Conservation (phyloP, 2,888 invertebrate species). For the Oscheius myriophilus region DNA sequence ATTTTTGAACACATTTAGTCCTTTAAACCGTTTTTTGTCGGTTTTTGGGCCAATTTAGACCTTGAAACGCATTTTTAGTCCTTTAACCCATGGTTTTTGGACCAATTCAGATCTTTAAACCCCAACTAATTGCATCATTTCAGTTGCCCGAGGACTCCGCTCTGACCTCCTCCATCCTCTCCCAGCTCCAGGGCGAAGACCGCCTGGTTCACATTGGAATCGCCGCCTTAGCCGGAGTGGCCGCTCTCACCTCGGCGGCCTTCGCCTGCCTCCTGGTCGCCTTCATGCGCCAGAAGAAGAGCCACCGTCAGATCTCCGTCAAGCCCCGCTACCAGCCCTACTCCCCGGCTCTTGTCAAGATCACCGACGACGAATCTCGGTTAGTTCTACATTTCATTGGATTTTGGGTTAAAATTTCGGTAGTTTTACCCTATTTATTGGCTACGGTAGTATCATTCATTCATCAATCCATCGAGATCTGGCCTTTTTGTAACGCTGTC, state of each 20-base stretch:
- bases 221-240: slow-evolving; percentile 46
- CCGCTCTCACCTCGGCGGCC: slow-evolving; percentile 47
- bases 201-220: slow-evolving; percentile 50
- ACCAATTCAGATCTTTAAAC: neutral
- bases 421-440: too few species aligned
- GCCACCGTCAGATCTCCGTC: slow-evolving; percentile 24
- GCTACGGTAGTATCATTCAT: neutral
- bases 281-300: slow-evolving; percentile 49
- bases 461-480: neutral
- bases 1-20: neutral
- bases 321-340: slow-evolving; percentile 50
- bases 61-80: too few species aligned
- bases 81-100: too few species aligned
- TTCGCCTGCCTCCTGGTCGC: slow-evolving; percentile 48
- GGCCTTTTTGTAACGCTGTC: slow-evolving; percentile 17
- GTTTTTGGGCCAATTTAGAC: too few species aligned
- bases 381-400: slow-evolving; percentile 11
- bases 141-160: slow-evolving; percentile 34
- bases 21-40: too few species aligned
- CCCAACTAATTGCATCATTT: slow-evolving; percentile 3
- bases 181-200: slow-evolving; percentile 36
- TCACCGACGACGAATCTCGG: slow-evolving; percentile 45
- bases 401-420: too few species aligned
- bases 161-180: slow-evolving; percentile 24
- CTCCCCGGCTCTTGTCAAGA: slow-evolving; percentile 43